Conservation (phyloP, 1,140 invertebrate genomes). For the Stenopsyche tienmushanensis region DNA sequence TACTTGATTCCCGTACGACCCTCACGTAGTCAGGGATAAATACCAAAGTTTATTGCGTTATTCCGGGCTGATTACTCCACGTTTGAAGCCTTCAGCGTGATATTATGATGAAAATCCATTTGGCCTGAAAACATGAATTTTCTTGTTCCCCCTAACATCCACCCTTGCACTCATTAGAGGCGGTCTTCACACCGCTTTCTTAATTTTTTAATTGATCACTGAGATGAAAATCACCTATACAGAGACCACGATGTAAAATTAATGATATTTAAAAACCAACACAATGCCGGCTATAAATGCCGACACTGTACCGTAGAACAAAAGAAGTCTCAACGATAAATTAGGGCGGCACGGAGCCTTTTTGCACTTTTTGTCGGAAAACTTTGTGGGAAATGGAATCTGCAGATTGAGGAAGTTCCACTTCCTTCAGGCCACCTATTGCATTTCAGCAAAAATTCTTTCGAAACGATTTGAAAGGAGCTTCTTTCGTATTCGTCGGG, state of each 20-base stretch:
- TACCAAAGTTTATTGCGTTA: constrained; percentile 5
- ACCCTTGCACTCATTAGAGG: too few relatives aligned
- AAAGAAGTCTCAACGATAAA: neutral
- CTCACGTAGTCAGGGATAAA: neutral
- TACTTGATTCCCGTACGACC: neutral
- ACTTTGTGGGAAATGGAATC: constrained; percentile 25
- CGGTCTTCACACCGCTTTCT: too few relatives aligned
- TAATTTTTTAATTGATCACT: too few relatives aligned
- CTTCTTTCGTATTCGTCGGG: too few relatives aligned
- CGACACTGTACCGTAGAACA: neutral
- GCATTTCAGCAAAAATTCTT: neutral
- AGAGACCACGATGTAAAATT: too few relatives aligned
- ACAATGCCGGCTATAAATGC: too few relatives aligned
- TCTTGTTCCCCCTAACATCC: too few relatives aligned
- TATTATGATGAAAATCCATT: constrained; percentile 8
- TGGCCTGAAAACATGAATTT: constrained; percentile 10
- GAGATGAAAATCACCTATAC: too few relatives aligned
- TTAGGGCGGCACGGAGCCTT: neutral
- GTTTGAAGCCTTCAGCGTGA: neutral
- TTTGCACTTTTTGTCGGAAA: constrained; percentile 16
- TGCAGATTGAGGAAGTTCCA: constrained; percentile 26
- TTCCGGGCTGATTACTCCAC: constrained; percentile 8
- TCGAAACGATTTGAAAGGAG: too few relatives aligned
- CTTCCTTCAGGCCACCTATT: neutral
- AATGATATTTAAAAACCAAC: too few relatives aligned